Percentiles rank a stretch among this genome's conserved stretches.
These are phyloP conservation scores for Homarus gammarus DNA, from an alignment of 2,888 invertebrate genomes.

Conservation along the genomic window DNA sequence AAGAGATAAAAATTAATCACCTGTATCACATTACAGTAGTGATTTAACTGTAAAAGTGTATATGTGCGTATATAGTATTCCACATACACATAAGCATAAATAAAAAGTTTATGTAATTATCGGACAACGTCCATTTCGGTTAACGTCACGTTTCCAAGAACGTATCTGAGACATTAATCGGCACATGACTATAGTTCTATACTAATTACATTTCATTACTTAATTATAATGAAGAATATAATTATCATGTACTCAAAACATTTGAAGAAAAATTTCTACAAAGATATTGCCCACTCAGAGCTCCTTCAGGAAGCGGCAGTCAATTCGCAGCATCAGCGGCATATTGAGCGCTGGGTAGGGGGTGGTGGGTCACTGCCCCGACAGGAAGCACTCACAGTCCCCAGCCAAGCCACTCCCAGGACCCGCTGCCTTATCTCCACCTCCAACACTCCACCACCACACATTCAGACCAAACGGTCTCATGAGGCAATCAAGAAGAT, in stretches of 20 bases:
- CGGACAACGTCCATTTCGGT: no score
- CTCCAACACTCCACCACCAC: conserved; percentile 12
- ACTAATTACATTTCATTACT: no score
- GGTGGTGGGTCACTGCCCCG: conserved; percentile 45
- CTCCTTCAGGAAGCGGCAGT: conserved; percentile 60
- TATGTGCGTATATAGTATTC: no score
- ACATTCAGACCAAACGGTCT: conserved; percentile 59
- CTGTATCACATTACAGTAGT: no score
- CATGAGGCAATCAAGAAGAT: conserved; percentile 49
- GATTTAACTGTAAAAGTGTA: no score
- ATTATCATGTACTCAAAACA: background rate
- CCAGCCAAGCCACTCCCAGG: conserved; percentile 23
- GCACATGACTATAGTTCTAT: no score
- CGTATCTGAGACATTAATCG: no score
- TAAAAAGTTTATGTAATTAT: no score
- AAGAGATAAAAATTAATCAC: no score
- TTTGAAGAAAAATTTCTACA: background rate
- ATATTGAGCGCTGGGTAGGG: conserved; percentile 59
- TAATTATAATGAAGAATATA: no score
- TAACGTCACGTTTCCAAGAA: no score
- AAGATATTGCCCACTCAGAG: background rate
- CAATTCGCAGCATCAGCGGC: conserved; percentile 56
- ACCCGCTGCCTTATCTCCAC: background rate
- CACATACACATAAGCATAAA: no score
- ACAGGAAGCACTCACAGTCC: conserved; percentile 41